Conservation (phyloP, 2,113 vertebrate genomes). For the Tychaedon coryphoeus region DNA sequence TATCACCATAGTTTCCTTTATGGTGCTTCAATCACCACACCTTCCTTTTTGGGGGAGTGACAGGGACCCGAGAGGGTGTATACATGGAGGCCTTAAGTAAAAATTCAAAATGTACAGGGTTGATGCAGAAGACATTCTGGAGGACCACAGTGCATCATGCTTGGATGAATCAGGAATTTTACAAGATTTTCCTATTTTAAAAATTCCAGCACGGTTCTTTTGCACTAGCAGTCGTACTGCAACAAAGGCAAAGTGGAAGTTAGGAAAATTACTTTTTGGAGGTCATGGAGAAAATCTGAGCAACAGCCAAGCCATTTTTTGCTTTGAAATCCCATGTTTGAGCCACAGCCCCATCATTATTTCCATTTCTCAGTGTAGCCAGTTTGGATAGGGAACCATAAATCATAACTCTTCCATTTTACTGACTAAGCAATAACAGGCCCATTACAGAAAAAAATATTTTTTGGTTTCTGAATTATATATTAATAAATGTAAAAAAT, state of each 20-base stretch:
- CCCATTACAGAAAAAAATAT: neutral
- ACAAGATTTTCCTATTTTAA: neutral
- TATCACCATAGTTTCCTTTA: neutral
- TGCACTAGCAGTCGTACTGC: neutral
- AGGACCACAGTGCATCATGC: neutral
- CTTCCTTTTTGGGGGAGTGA: neutral
- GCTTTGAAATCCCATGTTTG: neutral
- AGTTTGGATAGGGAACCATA: neutral
- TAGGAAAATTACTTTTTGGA: neutral
- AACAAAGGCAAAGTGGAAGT: neutral
- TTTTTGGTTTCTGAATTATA: neutral
- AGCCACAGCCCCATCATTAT: slow-evolving; percentile 48
- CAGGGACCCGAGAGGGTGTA: fast-evolving
- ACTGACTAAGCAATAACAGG: neutral
- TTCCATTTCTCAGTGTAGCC: slow-evolving; percentile 30
- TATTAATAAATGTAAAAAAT: neutral
- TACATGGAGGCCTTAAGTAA: neutral
- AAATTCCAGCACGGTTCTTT: neutral
- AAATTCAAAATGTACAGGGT: neutral
- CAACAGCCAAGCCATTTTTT: slow-evolving; percentile 12
- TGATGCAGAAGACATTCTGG: neutral
- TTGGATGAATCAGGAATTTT: neutral
- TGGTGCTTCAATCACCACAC: neutral
- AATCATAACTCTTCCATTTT: neutral
- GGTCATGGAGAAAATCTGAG: neutral